Conservation (phyloP, 1,140 invertebrate genomes). For the Drosophila athabasca region DNA sequence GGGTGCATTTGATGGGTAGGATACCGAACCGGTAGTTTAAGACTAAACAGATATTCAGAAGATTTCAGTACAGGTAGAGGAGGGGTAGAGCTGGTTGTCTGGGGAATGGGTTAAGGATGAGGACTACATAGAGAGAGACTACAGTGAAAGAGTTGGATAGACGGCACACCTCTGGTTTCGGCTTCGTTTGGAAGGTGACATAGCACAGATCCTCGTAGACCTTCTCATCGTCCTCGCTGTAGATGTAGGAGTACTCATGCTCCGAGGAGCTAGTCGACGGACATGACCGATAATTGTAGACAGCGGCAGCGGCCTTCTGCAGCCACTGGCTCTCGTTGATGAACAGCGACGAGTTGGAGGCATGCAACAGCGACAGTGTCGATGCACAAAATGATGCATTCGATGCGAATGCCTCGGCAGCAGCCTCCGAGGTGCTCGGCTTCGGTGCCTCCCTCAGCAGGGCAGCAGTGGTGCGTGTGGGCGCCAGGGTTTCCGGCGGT, state of each 20-base stretch:
- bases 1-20: not conserved
- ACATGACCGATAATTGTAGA: conserved; percentile 69
- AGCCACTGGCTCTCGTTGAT: conserved; percentile 69
- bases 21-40: not conserved
- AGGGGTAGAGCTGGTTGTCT: conserved; percentile 3
- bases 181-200: conserved; percentile 89
- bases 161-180: conserved; percentile 85
- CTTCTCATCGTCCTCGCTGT: conserved; percentile 88
- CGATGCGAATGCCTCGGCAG: conserved; percentile 3
- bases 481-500: conserved; percentile 10
- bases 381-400: conserved; percentile 13
- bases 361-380: conserved; percentile 5
- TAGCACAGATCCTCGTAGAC: conserved; percentile 95
- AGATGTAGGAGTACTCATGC: conserved; percentile 78
- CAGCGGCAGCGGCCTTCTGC: conserved; percentile 71
- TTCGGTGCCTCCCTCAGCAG: not conserved
- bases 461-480: conserved; percentile 53
- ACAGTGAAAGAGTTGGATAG: conserved; percentile 13
- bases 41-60: not conserved
- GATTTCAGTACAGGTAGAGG: not conserved
- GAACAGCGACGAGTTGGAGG: conserved; percentile 37
- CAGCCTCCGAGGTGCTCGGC: not conserved
- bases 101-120: no score
- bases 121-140: not conserved
- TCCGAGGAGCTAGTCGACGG: conserved; percentile 57